Conservation (phyloP, 1,140 invertebrate species). For the Mya arenaria region DNA sequence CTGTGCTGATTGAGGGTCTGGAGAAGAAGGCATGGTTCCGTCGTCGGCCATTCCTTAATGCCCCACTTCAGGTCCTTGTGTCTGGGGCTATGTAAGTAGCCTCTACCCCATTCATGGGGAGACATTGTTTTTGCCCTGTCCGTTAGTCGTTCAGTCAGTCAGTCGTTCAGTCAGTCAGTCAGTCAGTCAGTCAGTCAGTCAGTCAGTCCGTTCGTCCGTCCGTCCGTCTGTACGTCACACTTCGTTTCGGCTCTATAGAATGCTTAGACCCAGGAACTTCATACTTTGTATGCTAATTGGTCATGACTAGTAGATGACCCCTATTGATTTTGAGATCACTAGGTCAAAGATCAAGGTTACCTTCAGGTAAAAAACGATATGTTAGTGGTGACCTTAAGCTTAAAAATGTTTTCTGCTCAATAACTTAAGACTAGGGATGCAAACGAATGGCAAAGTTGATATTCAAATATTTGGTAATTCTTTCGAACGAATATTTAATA, state of each 20-base stretch:
- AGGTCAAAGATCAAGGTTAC: too few species aligned
- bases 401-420: too few species aligned
- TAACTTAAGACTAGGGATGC: too few species aligned
- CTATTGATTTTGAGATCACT: too few species aligned
- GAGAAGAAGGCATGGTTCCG: conserved; percentile 86
- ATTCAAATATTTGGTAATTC: too few species aligned
- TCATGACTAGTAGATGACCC: too few species aligned
- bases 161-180: too few species aligned
- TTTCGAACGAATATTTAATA: too few species aligned
- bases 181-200: neutral
- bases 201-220: neutral
- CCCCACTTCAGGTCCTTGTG: conserved; percentile 80
- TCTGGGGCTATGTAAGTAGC: conserved; percentile 80
- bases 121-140: neutral
- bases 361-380: too few species aligned
- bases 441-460: too few species aligned
- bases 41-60: conserved; percentile 77
- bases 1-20: conserved; percentile 80
- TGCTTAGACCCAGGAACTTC: neutral
- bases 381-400: too few species aligned
- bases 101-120: neutral
- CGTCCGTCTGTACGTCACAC: neutral
- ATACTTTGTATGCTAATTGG: too few species aligned
- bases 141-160: neutral
- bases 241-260: neutral